phyloP scores from a whole-genome alignment of 2,797 vertebrate genomes.

The Pipistrellus kuhlii region DNA sequence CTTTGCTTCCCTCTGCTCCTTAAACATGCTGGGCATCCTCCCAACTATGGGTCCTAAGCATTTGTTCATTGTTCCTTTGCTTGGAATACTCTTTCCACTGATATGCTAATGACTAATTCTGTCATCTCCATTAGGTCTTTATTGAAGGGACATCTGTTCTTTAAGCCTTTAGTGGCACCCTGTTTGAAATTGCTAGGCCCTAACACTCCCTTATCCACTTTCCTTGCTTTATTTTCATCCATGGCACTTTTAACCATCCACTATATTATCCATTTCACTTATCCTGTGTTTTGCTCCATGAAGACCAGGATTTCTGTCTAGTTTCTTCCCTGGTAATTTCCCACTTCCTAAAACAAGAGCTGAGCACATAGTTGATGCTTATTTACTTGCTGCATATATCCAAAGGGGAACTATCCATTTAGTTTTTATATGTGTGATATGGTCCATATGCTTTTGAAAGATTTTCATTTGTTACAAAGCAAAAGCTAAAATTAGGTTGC shows the following conservation, averaged over 20 bases:
- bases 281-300: background rate
- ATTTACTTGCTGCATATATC: constrained; percentile 54
- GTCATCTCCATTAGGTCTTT: background rate
- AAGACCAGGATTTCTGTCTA: constrained; percentile 23
- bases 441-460: constrained; percentile 59
- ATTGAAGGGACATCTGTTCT: constrained; percentile 10
- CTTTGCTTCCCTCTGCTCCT: constrained; percentile 38
- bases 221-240: constrained; percentile 17
- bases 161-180: background rate
- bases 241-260: background rate
- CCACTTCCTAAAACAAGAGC: constrained; percentile 34
- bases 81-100: background rate
- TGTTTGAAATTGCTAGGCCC: background rate
- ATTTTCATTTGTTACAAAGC: constrained; percentile 69
- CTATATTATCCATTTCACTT: background rate
- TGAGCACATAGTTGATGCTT: constrained; percentile 13
- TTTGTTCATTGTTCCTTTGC: constrained; percentile 19
- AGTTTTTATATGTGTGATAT: constrained; percentile 62
- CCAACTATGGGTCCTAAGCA: background rate
- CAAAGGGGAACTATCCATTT: constrained; percentile 66
- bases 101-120: background rate
- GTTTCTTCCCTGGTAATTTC: constrained; percentile 20
- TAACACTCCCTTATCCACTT: background rate
- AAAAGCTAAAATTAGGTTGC: constrained; percentile 69
- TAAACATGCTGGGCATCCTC: background rate